A percentile compares a stretch with the other conserved stretches of the same genome.
Conservation (phyloP, 1,140 invertebrate genomes). For the Physella acuta region DNA sequence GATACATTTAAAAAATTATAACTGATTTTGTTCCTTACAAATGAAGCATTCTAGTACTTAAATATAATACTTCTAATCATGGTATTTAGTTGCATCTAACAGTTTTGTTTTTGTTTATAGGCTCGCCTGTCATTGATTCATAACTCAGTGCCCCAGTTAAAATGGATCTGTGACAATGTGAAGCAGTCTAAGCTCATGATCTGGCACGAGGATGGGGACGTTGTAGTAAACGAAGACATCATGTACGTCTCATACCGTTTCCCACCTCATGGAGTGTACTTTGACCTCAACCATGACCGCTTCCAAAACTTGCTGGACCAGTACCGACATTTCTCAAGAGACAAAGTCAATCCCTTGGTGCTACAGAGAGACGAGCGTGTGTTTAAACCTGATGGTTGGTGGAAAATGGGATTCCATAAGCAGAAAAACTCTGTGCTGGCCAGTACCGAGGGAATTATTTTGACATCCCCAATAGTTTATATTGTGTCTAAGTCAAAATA, state of each 20-base stretch:
- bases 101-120: constrained; percentile 58
- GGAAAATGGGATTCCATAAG: constrained; percentile 53
- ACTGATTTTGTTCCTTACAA: too few species aligned
- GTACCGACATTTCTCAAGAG: constrained; percentile 42
- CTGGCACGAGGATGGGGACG: constrained; percentile 37
- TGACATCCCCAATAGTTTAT: constrained; percentile 45
- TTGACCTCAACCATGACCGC: constrained; percentile 43
- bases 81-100: too few species aligned
- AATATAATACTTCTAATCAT: too few species aligned
- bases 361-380: constrained; percentile 41
- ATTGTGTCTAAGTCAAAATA: constrained; percentile 46
- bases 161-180: constrained; percentile 55
- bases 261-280: constrained; percentile 44
- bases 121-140: constrained; percentile 75
- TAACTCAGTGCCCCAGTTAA: constrained; percentile 63
- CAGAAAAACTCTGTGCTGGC: constrained; percentile 49
- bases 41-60: too few species aligned
- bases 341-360: constrained; percentile 41
- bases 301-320: constrained; percentile 35
- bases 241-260: constrained; percentile 51
- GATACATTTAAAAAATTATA: too few species aligned
- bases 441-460: constrained; percentile 49
- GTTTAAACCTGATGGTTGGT: constrained; percentile 48
- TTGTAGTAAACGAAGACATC: constrained; percentile 37
- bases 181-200: constrained; percentile 38